Conservation (phyloP, 2,888 invertebrate genomes). For the Drosophila anceps region DNA sequence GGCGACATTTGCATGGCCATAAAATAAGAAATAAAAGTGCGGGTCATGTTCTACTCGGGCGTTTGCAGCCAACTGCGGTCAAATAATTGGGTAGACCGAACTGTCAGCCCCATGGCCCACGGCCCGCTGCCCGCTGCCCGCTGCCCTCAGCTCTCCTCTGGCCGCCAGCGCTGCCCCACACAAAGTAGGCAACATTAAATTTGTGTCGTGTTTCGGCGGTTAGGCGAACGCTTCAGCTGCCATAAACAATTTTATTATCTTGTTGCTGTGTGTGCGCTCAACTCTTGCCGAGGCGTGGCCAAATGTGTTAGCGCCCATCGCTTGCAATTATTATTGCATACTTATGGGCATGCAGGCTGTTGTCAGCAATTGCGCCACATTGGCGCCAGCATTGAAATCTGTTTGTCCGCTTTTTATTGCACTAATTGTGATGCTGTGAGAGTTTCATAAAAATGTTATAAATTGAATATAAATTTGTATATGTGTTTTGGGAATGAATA, state of each 20-base stretch:
- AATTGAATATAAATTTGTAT: not conserved
- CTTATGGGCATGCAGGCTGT: constrained; percentile 39
- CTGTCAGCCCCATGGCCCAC: not conserved
- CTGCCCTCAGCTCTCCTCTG: too few species aligned
- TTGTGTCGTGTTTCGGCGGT: constrained; percentile 16
- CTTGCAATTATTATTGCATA: constrained; percentile 75
- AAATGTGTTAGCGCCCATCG: constrained; percentile 53
- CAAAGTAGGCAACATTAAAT: constrained; percentile 43
- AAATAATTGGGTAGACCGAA: constrained; percentile 59
- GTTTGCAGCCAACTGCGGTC: constrained; percentile 49
- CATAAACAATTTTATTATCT: constrained; percentile 70
- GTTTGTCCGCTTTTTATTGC: constrained; percentile 3
- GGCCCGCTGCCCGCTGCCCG: not conserved
- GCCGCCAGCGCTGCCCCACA: not conserved
- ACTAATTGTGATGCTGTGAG: constrained; percentile 8
- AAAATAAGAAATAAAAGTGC: constrained; percentile 74
- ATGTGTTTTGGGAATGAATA: not conserved
- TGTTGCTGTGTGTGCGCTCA: constrained; percentile 31
- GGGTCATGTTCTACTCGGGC: constrained; percentile 25
- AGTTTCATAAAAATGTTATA: not conserved
- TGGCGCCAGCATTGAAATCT: constrained; percentile 5
- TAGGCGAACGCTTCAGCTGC: constrained; percentile 22
- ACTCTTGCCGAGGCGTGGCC: constrained; percentile 35
- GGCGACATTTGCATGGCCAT: constrained; percentile 74
- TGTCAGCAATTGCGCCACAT: constrained; percentile 6